Conservation (phyloP, 1,140 invertebrate species). For the Caenorhabditis briggsae region DNA sequence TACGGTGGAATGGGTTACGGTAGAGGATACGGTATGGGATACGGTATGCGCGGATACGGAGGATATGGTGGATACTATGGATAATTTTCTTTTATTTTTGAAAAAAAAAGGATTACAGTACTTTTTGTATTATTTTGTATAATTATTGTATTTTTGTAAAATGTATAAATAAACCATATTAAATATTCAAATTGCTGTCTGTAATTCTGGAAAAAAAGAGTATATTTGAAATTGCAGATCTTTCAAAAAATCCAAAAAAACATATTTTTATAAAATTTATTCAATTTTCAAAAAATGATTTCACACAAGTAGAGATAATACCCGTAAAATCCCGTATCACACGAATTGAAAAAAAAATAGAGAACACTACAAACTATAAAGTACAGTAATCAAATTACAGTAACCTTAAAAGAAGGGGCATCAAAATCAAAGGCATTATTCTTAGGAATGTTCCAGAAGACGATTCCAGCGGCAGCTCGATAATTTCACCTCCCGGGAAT, state of each 20-base stretch:
- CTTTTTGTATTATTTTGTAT: too few species aligned
- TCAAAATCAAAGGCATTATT: background rate
- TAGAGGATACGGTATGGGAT: slow-evolving; percentile 5
- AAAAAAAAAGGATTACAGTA: background rate
- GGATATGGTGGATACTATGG: background rate
- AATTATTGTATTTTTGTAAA: too few species aligned
- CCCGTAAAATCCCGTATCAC: slow-evolving; percentile 9
- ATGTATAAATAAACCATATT: too few species aligned
- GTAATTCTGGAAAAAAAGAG: too few species aligned
- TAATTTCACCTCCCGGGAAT: slow-evolving; percentile 60
- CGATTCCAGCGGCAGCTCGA: slow-evolving; percentile 61
- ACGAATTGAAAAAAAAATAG: background rate
- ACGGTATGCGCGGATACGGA: slow-evolving; percentile 20
- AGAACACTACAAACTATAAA: slow-evolving; percentile 10
- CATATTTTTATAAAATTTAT: background rate
- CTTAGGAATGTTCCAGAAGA: background rate
- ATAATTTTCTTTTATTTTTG: background rate
- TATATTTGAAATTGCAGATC: too few species aligned
- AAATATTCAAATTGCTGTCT: too few species aligned
- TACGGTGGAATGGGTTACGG: slow-evolving; percentile 31
- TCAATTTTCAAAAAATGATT: background rate
- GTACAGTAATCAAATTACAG: background rate
- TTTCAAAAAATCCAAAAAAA: too few species aligned
- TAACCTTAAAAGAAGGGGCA: background rate
- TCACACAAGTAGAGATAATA: slow-evolving; percentile 14